These are phyloP conservation scores for Nymphalis urticae DNA, from an alignment of 2,888 invertebrate species.

Conservation along the genomic window DNA sequence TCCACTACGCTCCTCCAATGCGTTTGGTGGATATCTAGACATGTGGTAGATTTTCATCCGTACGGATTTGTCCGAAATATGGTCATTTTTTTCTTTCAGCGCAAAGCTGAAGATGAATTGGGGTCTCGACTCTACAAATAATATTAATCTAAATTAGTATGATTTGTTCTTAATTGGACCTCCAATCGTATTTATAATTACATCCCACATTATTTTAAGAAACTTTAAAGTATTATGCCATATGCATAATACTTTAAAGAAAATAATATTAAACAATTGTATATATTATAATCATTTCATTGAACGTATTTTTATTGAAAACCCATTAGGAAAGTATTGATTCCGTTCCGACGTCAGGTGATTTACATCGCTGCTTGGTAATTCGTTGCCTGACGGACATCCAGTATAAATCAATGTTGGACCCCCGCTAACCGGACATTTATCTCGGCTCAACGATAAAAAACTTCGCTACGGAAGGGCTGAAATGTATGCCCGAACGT, in stretches of 20 bases:
- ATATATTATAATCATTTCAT: slow-evolving; percentile 14
- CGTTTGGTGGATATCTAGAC: too few species aligned
- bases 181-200: too few species aligned
- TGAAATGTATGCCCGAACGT: slow-evolving; percentile 43
- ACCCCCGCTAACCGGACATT: slow-evolving; percentile 79
- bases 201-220: too few species aligned
- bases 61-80: too few species aligned
- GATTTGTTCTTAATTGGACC: too few species aligned
- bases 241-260: background rate
- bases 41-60: too few species aligned
- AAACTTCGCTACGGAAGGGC: slow-evolving; percentile 60
- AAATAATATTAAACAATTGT: background rate
- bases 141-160: too few species aligned
- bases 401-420: slow-evolving; percentile 78
- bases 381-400: slow-evolving; percentile 77
- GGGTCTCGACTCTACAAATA: too few species aligned
- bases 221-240: too few species aligned
- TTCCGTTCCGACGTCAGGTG: slow-evolving; percentile 62
- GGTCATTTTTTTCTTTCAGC: too few species aligned
- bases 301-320: slow-evolving; percentile 47
- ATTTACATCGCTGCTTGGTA: slow-evolving; percentile 77
- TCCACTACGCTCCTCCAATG: too few species aligned
- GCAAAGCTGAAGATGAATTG: too few species aligned
- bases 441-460: slow-evolving; percentile 69
- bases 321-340: slow-evolving; percentile 64